Conservation (phyloP, 2,113 vertebrate genomes). For the Tachysurus vachellii region DNA sequence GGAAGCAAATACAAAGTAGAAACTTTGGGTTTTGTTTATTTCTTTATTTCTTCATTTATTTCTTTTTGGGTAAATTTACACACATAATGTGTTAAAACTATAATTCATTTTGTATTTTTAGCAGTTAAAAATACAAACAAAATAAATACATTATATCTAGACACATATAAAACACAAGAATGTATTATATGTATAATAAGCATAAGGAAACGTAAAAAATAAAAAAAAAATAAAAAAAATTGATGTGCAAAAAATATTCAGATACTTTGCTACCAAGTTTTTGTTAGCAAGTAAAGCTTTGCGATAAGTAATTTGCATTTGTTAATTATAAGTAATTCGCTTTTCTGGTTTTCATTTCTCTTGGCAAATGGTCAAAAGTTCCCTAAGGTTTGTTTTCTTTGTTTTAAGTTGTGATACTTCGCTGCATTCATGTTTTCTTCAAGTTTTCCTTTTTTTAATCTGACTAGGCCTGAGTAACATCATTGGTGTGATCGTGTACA, state of each 20-base stretch:
- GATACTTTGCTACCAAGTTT: not conserved
- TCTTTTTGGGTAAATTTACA: too few species aligned
- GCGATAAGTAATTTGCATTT: not conserved
- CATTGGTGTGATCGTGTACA: slow-evolving; percentile 95
- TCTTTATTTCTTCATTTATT: not conserved
- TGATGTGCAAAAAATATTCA: too few species aligned
- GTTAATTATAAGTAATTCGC: not conserved
- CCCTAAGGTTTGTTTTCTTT: not conserved
- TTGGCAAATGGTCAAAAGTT: not conserved
- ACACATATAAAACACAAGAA: not conserved
- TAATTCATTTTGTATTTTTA: not conserved
- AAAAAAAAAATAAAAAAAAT: not conserved
- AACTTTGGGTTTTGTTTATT: too few species aligned
- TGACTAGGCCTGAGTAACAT: slow-evolving; percentile 89
- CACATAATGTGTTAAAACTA: not conserved
- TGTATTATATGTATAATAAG: not conserved
- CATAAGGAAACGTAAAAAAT: not conserved
- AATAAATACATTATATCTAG: too few species aligned
- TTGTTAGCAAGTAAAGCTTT: not conserved
- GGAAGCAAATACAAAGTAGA: not conserved
- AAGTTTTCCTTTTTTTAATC: not conserved
- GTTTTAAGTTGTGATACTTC: not conserved
- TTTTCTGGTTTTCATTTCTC: not conserved
- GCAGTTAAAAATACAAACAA: not conserved
- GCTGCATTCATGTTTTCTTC: not conserved